Percentiles rank a stretch among this genome's conserved stretches.
Conservation (phyloP, 2,888 invertebrate species). For the Ichneumoninae sp. region DNA sequence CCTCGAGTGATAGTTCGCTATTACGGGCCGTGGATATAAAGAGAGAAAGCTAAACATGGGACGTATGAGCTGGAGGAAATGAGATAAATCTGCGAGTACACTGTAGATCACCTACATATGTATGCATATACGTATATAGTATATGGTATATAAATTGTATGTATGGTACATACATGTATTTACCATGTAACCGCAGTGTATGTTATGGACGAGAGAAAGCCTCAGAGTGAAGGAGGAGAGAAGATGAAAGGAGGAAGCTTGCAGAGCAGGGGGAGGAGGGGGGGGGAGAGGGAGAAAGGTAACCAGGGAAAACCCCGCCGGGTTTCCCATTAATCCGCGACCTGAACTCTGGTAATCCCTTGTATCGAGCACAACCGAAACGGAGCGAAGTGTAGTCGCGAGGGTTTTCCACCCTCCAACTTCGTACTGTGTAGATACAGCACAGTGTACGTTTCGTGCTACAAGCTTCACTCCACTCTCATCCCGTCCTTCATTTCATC, state of each 20-base stretch:
- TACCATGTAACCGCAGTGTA: conserved; percentile 37
- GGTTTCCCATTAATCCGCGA: conserved; percentile 72
- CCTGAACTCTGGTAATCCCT: conserved; percentile 71
- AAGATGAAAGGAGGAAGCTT: conserved; percentile 27
- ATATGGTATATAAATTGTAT: conserved; percentile 34
- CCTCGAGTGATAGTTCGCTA: conserved; percentile 1
- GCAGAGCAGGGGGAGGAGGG: conserved; percentile 27
- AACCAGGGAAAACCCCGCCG: conserved; percentile 52
- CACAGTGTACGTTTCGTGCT: conserved; percentile 21
- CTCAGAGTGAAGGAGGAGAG: conserved; percentile 35
- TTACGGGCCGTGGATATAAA: neutral
- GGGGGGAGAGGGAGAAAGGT: conserved; percentile 50
- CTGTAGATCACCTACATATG: conserved; percentile 4
- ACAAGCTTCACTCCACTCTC: conserved; percentile 12
- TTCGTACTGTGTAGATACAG: conserved; percentile 15
- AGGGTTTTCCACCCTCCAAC: conserved; percentile 59
- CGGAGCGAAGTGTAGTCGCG: conserved; percentile 47
- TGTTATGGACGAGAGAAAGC: conserved; percentile 36
- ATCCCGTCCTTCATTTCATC: conserved; percentile 25
- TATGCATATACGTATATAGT: neutral
- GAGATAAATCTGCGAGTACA: conserved; percentile 19
- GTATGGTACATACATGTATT: conserved; percentile 6
- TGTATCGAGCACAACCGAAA: conserved; percentile 64
- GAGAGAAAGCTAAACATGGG: neutral
- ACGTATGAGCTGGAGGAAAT: conserved; percentile 7